phyloP scores from a whole-genome alignment of 2,888 invertebrate species.

The Leptinotarsa peninsularis region DNA sequence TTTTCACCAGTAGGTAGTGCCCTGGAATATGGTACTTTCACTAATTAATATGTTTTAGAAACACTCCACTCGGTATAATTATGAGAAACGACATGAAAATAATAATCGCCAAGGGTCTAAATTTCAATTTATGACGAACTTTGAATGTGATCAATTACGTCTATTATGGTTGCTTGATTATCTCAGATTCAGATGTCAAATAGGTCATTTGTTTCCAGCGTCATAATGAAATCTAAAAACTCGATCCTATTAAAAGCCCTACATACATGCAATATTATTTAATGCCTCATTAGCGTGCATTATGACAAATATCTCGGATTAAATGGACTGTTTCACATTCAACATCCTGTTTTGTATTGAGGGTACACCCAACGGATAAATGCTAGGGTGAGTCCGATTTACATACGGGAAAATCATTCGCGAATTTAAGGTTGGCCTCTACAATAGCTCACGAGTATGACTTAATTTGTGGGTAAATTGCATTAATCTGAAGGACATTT shows the following conservation, averaged over 20 bases:
- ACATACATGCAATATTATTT: conserved; percentile 8
- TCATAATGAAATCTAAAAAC: not conserved
- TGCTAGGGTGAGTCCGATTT: conserved; percentile 44
- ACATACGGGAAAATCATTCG: conserved; percentile 44
- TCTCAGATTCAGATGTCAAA: not conserved
- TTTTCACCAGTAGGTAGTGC: too few relatives aligned
- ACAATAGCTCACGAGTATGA: conserved; percentile 41
- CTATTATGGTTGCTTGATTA: not conserved
- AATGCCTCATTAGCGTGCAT: conserved; percentile 20
- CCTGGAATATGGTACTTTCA: too few relatives aligned
- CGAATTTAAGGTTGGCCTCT: conserved; percentile 41
- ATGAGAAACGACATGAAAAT: too few relatives aligned
- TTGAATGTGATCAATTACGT: not conserved
- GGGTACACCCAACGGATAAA: conserved; percentile 41
- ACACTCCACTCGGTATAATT: too few relatives aligned
- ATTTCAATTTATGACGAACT: not conserved
- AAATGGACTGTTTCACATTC: conserved; percentile 33
- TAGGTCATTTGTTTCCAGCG: not conserved
- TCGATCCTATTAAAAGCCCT: not conserved
- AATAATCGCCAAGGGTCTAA: not conserved
- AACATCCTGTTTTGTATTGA: conserved; percentile 40
- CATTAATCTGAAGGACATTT: conserved; percentile 11
- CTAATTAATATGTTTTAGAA: too few relatives aligned
- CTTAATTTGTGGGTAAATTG: conserved; percentile 34
- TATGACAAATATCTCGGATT: conserved; percentile 26